Conservation (phyloP, 2,888 invertebrate genomes). For the Oeneis ivallda region DNA sequence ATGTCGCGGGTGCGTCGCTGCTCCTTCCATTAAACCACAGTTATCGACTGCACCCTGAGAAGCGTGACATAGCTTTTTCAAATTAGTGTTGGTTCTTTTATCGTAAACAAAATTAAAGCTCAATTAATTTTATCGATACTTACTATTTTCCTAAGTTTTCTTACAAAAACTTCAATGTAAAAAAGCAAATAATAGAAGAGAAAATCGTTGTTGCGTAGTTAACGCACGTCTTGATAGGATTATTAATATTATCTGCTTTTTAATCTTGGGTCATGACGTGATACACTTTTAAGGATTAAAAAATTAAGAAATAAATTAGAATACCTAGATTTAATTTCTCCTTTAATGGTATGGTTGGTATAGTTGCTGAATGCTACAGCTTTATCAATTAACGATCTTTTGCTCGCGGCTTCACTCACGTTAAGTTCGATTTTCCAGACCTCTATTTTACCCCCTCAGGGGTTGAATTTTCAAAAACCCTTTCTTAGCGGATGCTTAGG, state of each 20-base stretch:
- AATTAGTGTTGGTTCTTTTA: constrained; percentile 41
- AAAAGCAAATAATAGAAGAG: no score
- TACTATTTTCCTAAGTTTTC: neutral
- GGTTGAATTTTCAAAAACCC: no score
- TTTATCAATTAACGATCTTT: no score
- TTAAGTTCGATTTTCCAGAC: no score
- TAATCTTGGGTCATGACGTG: constrained; percentile 12
- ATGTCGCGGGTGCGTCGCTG: constrained; percentile 63
- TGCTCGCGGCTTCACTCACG: no score
- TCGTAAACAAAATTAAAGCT: neutral
- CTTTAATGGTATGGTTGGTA: neutral
- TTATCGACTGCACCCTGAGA: constrained; percentile 68
- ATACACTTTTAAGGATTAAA: neutral
- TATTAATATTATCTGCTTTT: constrained; percentile 4
- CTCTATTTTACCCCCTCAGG: no score
- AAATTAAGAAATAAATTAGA: constrained; percentile 5
- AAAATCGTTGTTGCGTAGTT: no score
- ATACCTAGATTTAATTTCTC: no score
- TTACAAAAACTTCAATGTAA: neutral
- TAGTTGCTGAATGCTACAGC: no score
- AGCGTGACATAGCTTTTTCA: constrained; percentile 56
- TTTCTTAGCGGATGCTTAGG: no score
- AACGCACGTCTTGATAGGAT: constrained; percentile 9
- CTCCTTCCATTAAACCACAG: constrained; percentile 69
- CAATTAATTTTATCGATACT: neutral